Percentiles rank a stretch among this genome's conserved stretches.
Evolutionary conservation across 2,888 invertebrate genomes (phyloP).

Genomic region (Physocephala rufipes): DNA sequence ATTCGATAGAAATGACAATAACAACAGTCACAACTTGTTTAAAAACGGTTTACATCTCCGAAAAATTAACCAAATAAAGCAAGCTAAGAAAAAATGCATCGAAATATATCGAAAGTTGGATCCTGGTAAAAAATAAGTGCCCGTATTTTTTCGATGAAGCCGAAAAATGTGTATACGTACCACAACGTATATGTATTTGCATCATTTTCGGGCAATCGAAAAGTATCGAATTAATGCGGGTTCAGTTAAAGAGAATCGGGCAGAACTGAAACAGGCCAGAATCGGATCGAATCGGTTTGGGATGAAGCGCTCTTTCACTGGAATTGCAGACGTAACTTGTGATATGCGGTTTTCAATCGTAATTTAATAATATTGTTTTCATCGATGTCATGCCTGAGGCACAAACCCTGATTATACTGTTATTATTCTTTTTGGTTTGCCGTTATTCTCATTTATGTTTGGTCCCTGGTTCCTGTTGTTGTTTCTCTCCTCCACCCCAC

Average conservation of each 20-base stretch:
- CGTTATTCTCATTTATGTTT: no score
- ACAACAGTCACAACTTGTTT: background rate
- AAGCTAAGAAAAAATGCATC: conserved; percentile 1
- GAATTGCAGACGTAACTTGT: background rate
- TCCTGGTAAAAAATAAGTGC: background rate
- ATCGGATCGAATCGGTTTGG: background rate
- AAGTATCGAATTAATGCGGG: conserved; percentile 28
- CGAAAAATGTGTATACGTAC: conserved; percentile 20
- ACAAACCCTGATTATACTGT: no score
- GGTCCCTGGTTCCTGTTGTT: no score
- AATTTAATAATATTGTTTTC: conserved; percentile 26
- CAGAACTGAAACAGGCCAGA: background rate
- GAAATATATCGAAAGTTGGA: no score
- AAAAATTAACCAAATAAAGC: background rate
- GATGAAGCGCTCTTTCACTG: conserved; percentile 2
- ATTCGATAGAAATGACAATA: background rate
- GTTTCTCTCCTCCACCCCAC: no score
- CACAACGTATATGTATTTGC: no score
- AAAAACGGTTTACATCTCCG: background rate
- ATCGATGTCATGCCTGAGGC: background rate
- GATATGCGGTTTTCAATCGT: conserved; percentile 7
- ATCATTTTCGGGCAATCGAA: background rate
- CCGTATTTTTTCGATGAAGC: conserved; percentile 22
- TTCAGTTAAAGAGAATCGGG: no score
- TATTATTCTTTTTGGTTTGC: no score